phyloP scores from a whole-genome alignment of 2,113 vertebrate species.

The Chitala chitala region DNA sequence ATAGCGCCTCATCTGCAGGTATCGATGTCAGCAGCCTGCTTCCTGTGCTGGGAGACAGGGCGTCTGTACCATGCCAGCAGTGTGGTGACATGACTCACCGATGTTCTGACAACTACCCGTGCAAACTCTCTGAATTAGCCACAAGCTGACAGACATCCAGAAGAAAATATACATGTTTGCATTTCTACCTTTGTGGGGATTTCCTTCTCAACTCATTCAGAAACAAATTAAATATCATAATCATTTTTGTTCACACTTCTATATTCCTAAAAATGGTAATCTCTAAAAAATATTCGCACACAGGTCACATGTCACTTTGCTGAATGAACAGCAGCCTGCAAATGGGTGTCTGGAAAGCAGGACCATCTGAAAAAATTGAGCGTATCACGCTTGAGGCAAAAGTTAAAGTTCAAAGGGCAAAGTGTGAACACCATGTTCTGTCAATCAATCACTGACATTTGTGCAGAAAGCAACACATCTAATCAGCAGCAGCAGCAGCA shows the following conservation, averaged over 20 bases:
- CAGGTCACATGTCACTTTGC: background rate
- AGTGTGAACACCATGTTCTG: background rate
- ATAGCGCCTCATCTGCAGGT: background rate
- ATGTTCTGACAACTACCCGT: background rate
- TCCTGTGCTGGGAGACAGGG: background rate
- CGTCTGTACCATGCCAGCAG: background rate
- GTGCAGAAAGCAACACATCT: background rate
- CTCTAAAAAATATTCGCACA: too few species aligned
- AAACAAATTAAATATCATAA: background rate
- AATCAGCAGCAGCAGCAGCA: background rate
- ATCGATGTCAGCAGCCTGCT: background rate
- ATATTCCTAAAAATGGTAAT: too few species aligned
- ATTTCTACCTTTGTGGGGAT: background rate
- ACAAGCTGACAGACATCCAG: background rate
- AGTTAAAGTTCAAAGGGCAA: conserved; percentile 9
- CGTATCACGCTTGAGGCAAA: background rate
- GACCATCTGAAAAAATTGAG: background rate
- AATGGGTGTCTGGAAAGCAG: background rate
- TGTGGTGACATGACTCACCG: background rate
- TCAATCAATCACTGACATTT: conserved; percentile 13
- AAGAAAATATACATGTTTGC: background rate
- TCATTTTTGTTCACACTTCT: too few species aligned
- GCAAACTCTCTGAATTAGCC: background rate
- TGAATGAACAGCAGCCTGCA: background rate
- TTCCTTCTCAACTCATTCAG: background rate